phyloP scores from a whole-genome alignment of 37 sponge, comb jelly and placozoan genomes.

The Amphimedon queenslandica region DNA sequence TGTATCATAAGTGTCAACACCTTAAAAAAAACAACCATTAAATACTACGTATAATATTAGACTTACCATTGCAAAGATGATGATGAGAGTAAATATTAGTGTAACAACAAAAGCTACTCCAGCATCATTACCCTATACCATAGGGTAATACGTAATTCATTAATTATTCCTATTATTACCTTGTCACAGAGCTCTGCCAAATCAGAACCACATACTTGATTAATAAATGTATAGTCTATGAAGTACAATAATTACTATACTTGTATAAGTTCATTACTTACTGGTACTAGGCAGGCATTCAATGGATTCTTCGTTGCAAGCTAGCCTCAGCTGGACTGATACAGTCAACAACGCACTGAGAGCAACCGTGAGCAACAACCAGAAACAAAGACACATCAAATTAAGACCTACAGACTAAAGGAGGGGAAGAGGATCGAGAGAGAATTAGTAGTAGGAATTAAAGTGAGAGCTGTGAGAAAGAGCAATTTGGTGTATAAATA shows the following conservation, averaged over 20 bases:
- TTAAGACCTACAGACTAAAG: slow-evolving; percentile 14
- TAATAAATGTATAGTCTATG: not conserved
- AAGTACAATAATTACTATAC: too few relatives aligned
- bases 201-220: slow-evolving; percentile 10
- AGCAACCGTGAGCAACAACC: slow-evolving; percentile 31
- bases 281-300: not conserved
- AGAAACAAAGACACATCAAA: slow-evolving; percentile 28
- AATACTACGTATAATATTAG: too few relatives aligned
- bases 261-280: too few relatives aligned
- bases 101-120: slow-evolving; percentile 48
- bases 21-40: too few relatives aligned
- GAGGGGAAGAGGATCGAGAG: not conserved
- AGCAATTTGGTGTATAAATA: too few relatives aligned
- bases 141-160: not conserved
- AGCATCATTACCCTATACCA: slow-evolving; percentile 31
- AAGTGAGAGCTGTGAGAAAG: too few relatives aligned
- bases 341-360: slow-evolving; percentile 28
- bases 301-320: not conserved
- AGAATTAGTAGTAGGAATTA: not conserved
- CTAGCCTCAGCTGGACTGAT: slow-evolving; percentile 22
- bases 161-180: slow-evolving; percentile 8
- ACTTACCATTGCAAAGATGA: slow-evolving; percentile 63
- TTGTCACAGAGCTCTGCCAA: slow-evolving; percentile 28
- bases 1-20: slow-evolving; percentile 36
- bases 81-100: slow-evolving; percentile 39